Percentiles rank a stretch among this genome's conserved stretches.
Evolutionary conservation across 2,113 vertebrate genomes (phyloP).

Genomic region (Anguilla rostrata): DNA sequence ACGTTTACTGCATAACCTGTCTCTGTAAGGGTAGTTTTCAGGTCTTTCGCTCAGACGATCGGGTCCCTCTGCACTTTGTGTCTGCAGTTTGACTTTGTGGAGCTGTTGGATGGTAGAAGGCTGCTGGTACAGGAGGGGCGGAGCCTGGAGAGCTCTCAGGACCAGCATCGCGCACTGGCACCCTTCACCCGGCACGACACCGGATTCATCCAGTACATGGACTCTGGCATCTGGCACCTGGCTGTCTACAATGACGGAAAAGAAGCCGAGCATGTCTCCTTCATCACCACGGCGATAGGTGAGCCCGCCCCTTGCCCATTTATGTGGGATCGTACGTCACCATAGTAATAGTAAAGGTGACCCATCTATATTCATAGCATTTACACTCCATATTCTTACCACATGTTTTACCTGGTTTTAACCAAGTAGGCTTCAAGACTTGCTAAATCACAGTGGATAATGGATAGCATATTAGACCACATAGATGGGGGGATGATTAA

Average conservation of each 20-base stretch:
- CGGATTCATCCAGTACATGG: conserved; percentile 97
- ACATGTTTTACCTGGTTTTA: too few relatives aligned
- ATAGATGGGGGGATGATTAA: too few relatives aligned
- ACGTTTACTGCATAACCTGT: too few relatives aligned
- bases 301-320: conserved; percentile 55
- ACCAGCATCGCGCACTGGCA: conserved; percentile 77
- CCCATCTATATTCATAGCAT: too few relatives aligned
- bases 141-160: conserved; percentile 81
- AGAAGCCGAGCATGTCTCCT: conserved; percentile 91
- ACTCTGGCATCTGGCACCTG: conserved; percentile 97
- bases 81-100: conserved; percentile 96
- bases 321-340: too few relatives aligned
- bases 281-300: conserved; percentile 92
- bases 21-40: too few relatives aligned
- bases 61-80: conserved; percentile 30
- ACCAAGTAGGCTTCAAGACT: too few relatives aligned
- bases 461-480: too few relatives aligned
- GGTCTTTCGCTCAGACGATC: too few relatives aligned
- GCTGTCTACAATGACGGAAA: conserved; percentile 98
- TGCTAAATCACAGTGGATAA: too few relatives aligned
- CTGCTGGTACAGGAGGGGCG: conserved; percentile 83
- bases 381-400: too few relatives aligned
- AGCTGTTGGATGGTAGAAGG: conserved; percentile 91
- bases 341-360: too few relatives aligned
- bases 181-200: conserved; percentile 87